Evolutionary conservation across 1,140 invertebrate species (phyloP), one percentile per base, ranked within the genome.

Genomic region (Ganaspis sp.): DNA sequence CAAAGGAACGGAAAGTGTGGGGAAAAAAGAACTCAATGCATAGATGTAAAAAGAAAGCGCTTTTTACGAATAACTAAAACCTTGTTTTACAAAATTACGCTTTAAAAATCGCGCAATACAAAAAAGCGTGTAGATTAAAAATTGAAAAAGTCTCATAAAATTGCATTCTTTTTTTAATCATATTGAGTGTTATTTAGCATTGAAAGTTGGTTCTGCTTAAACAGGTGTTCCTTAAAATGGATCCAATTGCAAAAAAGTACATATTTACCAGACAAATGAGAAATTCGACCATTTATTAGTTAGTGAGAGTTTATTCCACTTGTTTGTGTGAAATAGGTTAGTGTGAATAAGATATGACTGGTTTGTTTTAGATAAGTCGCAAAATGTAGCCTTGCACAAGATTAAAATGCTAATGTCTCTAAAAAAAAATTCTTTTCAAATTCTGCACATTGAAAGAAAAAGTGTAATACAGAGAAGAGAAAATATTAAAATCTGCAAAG

Each of bases 301-400:
- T 45, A 45, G 40, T 45, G 11, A 45, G 40, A 45, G 40, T 49
- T 49, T 49, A 49, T 49, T 49, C 5, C 17, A n/a, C 45, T 49
- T 49, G n/a, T 49, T 49, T 49, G 12, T 49, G 45, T 49, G 45
- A 49, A 49, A 49, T 49, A 49, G 45, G 45, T 49, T 49, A 17
- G 45, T 49, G 45, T 17, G 45, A 49, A 49, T 49, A 49, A 49
- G 45, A 49, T 49, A 49, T 49, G 3, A 17, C 8, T 4, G 45
- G 45, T 49, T 49, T 49, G 45, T 49, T 49, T 49, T 49, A 49
- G 45, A 49, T 49, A 49, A 49, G 45, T 49, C 45, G 45, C n/a
- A 49, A 49, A 49, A 49, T 5, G 45, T 49, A 49, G 45, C 45
- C 45, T 49, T 49, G 45, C 45, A 49, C n/a, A 49, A 49, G 45